Evolutionary conservation across 2,888 invertebrate genomes (phyloP), one percentile per base, ranked within the genome.

Genomic region (Allacma fusca): DNA sequence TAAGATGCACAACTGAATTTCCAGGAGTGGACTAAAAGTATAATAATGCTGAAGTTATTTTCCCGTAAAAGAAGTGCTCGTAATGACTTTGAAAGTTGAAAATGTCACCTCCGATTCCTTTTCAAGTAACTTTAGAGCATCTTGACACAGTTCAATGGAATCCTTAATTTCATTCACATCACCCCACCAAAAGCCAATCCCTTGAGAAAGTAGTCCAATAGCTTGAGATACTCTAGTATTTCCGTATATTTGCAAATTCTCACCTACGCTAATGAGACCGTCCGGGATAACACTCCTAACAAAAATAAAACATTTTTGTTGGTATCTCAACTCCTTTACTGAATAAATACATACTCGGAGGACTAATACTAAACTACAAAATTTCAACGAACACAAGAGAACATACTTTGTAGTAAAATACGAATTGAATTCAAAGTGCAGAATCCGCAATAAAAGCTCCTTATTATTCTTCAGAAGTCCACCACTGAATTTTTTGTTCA

Each of bases 161-260:
- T 57, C 67, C n/a, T 7, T 59, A 23, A 76, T 28, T 57, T 76
- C 69, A 50, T 28, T 57, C 12, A n/a, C 19, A 28, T 69, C 75
- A 7, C 75, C 75, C 75, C 75, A 76, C 75, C 75, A 76, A 40
- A 76, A 76, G 0, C 75, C 75, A 57, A 76, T 44, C 21, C 43
- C 75, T 23, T 76, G 69, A 69, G 75, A 50, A 44, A 76, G 26
- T n/a, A 69, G 50, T 23, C 75, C 75, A 21, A 69, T n/a, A 16
- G 69, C 28, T 24, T 76, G 26, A 28, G 68, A 57, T 19, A 40
- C 16, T 0, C 19, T 57, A n/a, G 43, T 69, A 12, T n/a, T 40
- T 21, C 59, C 57, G 9, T 69, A 24, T 1, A 23, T 29, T 28
- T 50, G 50, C 57, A 76, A 23, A 9, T 29, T 29, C 29, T 76